Conservation (phyloP, 1,140 invertebrate species). For the Megathymus violae region DNA sequence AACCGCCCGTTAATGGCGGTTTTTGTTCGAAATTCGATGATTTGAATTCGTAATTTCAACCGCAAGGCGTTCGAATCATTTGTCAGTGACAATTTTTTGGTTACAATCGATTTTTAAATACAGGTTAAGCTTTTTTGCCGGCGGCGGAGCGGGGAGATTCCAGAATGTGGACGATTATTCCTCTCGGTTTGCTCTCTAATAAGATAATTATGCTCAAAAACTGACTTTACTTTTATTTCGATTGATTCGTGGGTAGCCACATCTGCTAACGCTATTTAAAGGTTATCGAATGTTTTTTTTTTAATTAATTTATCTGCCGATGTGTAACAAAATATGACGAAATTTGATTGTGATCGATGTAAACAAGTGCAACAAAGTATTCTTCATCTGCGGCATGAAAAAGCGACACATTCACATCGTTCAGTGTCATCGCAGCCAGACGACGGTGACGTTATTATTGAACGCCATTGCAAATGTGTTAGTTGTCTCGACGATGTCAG, state of each 20-base stretch:
- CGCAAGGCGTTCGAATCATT: slow-evolving; percentile 80
- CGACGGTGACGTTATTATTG: too few relatives aligned
- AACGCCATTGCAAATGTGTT: background rate
- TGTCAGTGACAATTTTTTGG: slow-evolving; percentile 83
- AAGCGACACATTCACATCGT: slow-evolving; percentile 21
- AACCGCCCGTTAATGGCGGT: slow-evolving; percentile 75
- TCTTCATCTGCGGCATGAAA: too few relatives aligned
- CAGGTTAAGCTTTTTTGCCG: slow-evolving; percentile 68
- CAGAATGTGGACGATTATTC: slow-evolving; percentile 43
- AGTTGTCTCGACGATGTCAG: background rate
- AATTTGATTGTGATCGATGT: too few relatives aligned
- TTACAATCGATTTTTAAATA: slow-evolving; percentile 80
- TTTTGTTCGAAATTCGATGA: slow-evolving; percentile 80
- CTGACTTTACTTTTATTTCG: too few relatives aligned
- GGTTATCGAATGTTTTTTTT: slow-evolving; percentile 32
- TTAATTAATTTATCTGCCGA: background rate
- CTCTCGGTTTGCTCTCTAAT: slow-evolving; percentile 38
- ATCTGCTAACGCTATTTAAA: too few relatives aligned
- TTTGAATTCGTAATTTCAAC: slow-evolving; percentile 82
- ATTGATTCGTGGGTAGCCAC: too few relatives aligned
- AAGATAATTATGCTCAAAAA: too few relatives aligned
- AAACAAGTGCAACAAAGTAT: too few relatives aligned
- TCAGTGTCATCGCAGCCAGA: background rate
- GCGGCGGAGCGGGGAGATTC: slow-evolving; percentile 45
- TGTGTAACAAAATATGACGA: too few relatives aligned